A percentile compares a stretch with the other conserved stretches of the same genome.
Evolutionary conservation across 2,113 vertebrate genomes (phyloP).

Genomic region (Orthochromis malagaraziensis): DNA sequence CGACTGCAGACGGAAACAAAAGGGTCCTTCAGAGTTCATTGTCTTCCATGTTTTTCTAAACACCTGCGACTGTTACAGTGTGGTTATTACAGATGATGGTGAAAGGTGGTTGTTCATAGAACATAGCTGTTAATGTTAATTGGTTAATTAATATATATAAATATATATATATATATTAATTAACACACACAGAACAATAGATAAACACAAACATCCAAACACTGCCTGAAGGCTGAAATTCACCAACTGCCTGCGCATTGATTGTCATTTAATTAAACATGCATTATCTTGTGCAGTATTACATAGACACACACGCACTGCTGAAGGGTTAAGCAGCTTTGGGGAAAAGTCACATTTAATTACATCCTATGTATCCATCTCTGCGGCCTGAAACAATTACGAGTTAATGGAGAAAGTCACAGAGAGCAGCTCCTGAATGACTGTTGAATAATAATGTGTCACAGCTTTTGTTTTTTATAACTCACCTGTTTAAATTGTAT

Average conservation of each 20-base stretch:
- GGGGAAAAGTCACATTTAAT: conserved; percentile 62
- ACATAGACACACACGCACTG: background rate
- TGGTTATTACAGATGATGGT: background rate
- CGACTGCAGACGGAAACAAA: background rate
- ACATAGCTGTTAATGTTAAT: background rate
- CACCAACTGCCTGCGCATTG: background rate
- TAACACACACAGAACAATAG: background rate
- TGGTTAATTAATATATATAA: background rate
- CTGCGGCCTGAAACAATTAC: conserved; percentile 49
- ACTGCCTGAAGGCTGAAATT: background rate
- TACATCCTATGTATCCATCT: conserved; percentile 47
- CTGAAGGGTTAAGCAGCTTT: conserved; percentile 18
- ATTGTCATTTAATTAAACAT: conserved; percentile 51
- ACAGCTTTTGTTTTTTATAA: background rate
- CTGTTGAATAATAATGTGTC: conserved; percentile 35
- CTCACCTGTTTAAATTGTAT: background rate
- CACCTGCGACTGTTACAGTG: background rate
- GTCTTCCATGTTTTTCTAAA: too few species aligned
- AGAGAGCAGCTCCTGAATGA: conserved; percentile 16
- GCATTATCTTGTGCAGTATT: conserved; percentile 19
- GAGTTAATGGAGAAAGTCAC: conserved; percentile 48
- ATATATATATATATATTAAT: background rate
- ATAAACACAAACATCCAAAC: background rate
- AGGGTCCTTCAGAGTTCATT: background rate
- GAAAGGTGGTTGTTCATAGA: background rate